Evolutionary conservation across 2,888 invertebrate species (phyloP).

Genomic region (Strigamia crassipes): DNA sequence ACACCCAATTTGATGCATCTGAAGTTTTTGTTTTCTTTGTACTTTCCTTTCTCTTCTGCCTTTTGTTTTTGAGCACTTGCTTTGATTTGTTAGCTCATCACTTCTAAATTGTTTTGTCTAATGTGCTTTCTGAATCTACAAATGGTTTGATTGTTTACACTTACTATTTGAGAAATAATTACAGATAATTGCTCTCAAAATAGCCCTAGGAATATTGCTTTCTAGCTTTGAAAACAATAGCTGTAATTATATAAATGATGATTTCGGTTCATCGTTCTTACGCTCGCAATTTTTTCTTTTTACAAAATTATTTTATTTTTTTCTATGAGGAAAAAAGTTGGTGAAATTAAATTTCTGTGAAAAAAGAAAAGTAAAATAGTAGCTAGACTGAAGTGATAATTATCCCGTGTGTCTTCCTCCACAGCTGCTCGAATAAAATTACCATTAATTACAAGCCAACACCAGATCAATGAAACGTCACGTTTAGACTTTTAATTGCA

Average conservation of each 20-base stretch:
- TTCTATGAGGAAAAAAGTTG: not conserved
- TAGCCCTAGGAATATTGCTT: too few species aligned
- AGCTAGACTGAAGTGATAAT: constrained; percentile 26
- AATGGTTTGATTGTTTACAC: too few species aligned
- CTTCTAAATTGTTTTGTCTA: not conserved
- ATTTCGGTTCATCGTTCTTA: too few species aligned
- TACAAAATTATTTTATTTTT: not conserved
- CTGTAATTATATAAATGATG: too few species aligned
- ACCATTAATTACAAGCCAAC: constrained; percentile 27
- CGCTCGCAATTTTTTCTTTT: not conserved
- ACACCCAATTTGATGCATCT: not conserved
- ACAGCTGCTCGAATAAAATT: constrained; percentile 20
- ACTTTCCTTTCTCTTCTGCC: not conserved
- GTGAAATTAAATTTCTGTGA: not conserved
- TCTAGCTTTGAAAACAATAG: too few species aligned
- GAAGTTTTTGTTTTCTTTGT: not conserved
- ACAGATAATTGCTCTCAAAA: too few species aligned
- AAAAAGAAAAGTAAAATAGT: constrained; percentile 10
- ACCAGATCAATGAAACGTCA: constrained; percentile 23
- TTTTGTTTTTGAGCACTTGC: not conserved
- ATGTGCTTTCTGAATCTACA: too few species aligned
- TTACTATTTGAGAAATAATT: too few species aligned
- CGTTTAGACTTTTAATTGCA: constrained; percentile 22
- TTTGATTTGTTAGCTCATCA: not conserved
- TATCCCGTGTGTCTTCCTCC: constrained; percentile 22